A percentile compares a stretch with the other conserved stretches of the same genome.
Conservation (phyloP, 2,797 vertebrate species). For the Spea hammondii region DNA sequence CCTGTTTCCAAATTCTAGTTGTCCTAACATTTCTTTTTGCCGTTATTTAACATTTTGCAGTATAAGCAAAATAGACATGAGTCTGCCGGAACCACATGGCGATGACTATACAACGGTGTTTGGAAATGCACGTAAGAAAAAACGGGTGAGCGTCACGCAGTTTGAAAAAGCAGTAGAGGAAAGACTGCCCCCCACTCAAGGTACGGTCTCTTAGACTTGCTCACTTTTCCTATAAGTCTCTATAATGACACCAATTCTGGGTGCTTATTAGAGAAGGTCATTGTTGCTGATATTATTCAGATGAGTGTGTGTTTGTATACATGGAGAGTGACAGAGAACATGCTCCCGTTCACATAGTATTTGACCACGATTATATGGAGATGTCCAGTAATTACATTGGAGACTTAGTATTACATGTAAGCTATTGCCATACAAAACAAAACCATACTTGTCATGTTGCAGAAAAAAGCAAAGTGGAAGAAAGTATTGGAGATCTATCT, state of each 20-base stretch:
- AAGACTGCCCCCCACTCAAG: conserved; percentile 16
- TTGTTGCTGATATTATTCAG: too few relatives aligned
- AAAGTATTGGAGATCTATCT: background rate
- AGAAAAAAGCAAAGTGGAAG: background rate
- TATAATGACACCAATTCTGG: background rate
- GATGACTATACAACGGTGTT: background rate
- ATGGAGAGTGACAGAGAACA: too few relatives aligned
- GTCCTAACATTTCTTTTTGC: background rate
- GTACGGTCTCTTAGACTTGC: background rate
- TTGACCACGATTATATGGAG: too few relatives aligned
- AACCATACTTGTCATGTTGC: background rate
- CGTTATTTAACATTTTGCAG: conserved; percentile 1
- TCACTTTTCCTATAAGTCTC: background rate
- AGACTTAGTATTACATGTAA: too few relatives aligned
- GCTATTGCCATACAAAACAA: background rate
- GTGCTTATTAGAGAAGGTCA: background rate
- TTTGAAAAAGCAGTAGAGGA: conserved; percentile 39
- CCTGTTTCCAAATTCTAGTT: background rate
- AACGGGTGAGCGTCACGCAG: conserved; percentile 12
- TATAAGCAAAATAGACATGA: conserved; percentile 10
- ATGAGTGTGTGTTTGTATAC: too few relatives aligned
- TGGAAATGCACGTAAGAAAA: conserved; percentile 12
- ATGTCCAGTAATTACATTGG: too few relatives aligned
- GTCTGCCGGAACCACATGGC: conserved; percentile 7
- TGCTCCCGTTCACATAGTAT: too few relatives aligned